phyloP scores from a whole-genome alignment of 2,797 vertebrate genomes.

The Pogonophryne albipinna region DNA sequence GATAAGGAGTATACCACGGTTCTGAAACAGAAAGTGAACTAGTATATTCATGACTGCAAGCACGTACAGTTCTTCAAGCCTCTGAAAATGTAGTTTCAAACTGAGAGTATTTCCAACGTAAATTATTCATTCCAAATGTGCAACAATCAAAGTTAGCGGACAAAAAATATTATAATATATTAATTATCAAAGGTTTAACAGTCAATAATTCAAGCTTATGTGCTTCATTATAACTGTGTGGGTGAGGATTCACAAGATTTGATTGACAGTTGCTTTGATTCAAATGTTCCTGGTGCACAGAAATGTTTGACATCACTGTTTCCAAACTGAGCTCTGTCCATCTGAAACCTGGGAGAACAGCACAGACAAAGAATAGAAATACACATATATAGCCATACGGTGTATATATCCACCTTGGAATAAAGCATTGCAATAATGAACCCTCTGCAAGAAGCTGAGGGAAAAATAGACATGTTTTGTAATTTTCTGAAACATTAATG shows the following conservation, averaged over 20 bases:
- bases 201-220: constrained; percentile 2
- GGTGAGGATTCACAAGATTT: neutral
- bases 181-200: constrained; percentile 1
- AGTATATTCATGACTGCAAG: constrained; percentile 20
- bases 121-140: constrained; percentile 7
- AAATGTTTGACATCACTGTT: too few species aligned
- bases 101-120: neutral
- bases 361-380: neutral
- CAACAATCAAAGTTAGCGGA: neutral
- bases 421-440: neutral
- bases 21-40: constrained; percentile 28
- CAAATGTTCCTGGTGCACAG: neutral
- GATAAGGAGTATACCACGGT: constrained; percentile 36
- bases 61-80: neutral
- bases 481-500: neutral
- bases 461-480: neutral
- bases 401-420: neutral
- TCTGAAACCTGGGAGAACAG: neutral
- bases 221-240: neutral
- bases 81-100: neutral
- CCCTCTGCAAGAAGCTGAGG: neutral
- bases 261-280: neutral
- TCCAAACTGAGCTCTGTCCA: neutral
- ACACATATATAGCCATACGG: neutral
- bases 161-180: neutral